Conservation (phyloP, 2,113 vertebrate genomes). For the Paramormyrops kingsleyae region DNA sequence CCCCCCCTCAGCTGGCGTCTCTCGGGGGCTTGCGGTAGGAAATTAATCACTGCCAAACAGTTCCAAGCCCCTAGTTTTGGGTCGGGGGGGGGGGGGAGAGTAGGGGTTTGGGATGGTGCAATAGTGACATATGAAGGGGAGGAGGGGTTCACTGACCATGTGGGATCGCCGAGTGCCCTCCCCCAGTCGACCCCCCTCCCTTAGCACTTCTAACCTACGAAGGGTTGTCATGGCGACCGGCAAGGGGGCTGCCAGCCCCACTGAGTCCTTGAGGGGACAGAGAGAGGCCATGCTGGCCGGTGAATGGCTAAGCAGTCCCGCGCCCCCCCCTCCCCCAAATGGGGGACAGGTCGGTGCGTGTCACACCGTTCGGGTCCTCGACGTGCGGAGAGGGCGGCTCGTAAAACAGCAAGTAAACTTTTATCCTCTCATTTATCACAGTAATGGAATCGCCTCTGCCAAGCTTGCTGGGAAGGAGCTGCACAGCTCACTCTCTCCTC, state of each 20-base stretch:
- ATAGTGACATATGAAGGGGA: neutral
- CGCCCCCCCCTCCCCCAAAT: neutral
- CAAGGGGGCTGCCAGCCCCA: neutral
- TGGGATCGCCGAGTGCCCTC: too few relatives aligned
- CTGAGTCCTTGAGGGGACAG: neutral
- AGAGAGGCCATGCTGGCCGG: neutral
- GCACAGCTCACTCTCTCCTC: slow-evolving; percentile 1
- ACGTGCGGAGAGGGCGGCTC: neutral
- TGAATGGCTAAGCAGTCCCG: neutral
- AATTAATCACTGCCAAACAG: slow-evolving; percentile 3
- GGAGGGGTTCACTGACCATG: neutral
- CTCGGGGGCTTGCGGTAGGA: neutral
- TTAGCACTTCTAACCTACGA: neutral
- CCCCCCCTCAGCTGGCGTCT: neutral
- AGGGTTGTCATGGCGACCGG: slow-evolving; percentile 9
- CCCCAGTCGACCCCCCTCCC: neutral
- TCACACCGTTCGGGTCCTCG: neutral
- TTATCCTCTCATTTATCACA: slow-evolving; percentile 23
- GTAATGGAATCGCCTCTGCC: slow-evolving; percentile 26
- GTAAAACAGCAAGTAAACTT: slow-evolving; percentile 24
- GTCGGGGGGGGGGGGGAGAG: neutral
- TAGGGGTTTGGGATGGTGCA: neutral
- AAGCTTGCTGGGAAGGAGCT: slow-evolving; percentile 23
- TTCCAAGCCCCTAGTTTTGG: neutral
- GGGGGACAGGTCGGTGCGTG: neutral